Evolutionary conservation across 2,888 invertebrate species (phyloP).

Genomic region (Ceraclea dissimilis): DNA sequence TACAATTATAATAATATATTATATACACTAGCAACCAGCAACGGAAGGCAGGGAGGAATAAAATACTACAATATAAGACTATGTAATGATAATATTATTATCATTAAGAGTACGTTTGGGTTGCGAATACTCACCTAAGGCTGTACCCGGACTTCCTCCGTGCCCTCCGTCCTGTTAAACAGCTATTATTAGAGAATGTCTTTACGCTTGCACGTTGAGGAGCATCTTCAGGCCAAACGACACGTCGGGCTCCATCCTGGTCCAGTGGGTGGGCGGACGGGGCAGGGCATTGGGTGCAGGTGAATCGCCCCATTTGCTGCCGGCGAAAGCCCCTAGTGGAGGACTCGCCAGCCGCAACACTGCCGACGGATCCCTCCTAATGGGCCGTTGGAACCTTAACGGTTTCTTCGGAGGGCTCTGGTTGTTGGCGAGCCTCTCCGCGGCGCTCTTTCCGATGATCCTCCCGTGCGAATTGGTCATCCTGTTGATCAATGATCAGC

Average conservation of each 20-base stretch:
- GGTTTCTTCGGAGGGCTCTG: conserved; percentile 34
- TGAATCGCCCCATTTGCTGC: conserved; percentile 76
- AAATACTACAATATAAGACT: background rate
- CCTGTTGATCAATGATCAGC: conserved; percentile 22
- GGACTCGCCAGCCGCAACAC: conserved; percentile 15
- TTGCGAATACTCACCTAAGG: background rate
- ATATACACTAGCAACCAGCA: conserved; percentile 10
- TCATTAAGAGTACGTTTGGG: too few species aligned
- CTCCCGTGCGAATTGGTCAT: conserved; percentile 24
- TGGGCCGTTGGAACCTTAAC: conserved; percentile 34
- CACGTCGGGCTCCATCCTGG: conserved; percentile 43
- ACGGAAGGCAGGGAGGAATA: conserved; percentile 16
- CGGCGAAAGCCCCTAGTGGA: conserved; percentile 44
- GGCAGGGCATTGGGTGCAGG: conserved; percentile 72
- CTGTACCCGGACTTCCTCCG: conserved; percentile 7
- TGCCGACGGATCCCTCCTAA: conserved; percentile 12
- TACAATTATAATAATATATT: conserved; percentile 6
- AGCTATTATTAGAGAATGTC: background rate
- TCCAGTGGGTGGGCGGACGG: conserved; percentile 75
- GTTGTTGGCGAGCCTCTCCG: conserved; percentile 13
- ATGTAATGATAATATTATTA: background rate
- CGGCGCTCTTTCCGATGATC: conserved; percentile 18
- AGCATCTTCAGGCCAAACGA: conserved; percentile 57
- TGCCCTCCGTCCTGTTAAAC: conserved; percentile 7
- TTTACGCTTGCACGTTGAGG: conserved; percentile 51